Percentiles rank a stretch among this genome's conserved stretches.
Evolutionary conservation across 2,113 vertebrate genomes (phyloP).

Genomic region (Oceanites oceanicus): DNA sequence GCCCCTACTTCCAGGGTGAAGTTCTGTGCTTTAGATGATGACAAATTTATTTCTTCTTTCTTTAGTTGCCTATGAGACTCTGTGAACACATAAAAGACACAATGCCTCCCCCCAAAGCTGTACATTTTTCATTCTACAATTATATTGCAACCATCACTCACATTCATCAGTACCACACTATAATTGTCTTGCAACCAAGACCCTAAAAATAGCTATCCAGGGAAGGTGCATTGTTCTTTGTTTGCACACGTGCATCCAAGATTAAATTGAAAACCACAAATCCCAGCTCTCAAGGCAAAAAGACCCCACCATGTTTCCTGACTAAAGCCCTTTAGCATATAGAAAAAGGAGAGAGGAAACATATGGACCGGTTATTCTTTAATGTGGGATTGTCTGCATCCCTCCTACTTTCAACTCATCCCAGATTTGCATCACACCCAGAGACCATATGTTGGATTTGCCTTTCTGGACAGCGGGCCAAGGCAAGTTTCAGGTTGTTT

Average conservation of each 20-base stretch:
- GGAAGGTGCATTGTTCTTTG: slow-evolving; percentile 37
- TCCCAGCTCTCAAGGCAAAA: not conserved
- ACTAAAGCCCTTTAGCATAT: not conserved
- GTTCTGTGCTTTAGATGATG: not conserved
- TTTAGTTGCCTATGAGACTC: not conserved
- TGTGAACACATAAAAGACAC: not conserved
- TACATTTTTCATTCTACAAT: not conserved
- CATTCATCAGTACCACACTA: not conserved
- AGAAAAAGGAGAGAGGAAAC: slow-evolving; percentile 46
- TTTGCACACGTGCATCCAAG: not conserved
- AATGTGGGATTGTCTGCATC: slow-evolving; percentile 46
- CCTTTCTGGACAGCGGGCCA: not conserved
- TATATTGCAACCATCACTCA: not conserved
- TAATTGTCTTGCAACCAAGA: not conserved
- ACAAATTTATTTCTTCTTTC: not conserved
- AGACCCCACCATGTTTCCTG: slow-evolving; percentile 16
- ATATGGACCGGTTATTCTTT: slow-evolving; percentile 34
- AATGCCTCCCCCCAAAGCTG: not conserved
- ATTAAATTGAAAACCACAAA: not conserved
- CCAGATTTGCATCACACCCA: slow-evolving; percentile 2
- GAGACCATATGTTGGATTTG: slow-evolving; percentile 17
- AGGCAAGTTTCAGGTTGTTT: not conserved
- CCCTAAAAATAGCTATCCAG: slow-evolving; percentile 39
- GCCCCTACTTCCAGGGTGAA: not conserved
- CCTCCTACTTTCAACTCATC: slow-evolving; percentile 9